Conservation (phyloP, 23 tunicate species). For the Halocynthia roretzi region DNA sequence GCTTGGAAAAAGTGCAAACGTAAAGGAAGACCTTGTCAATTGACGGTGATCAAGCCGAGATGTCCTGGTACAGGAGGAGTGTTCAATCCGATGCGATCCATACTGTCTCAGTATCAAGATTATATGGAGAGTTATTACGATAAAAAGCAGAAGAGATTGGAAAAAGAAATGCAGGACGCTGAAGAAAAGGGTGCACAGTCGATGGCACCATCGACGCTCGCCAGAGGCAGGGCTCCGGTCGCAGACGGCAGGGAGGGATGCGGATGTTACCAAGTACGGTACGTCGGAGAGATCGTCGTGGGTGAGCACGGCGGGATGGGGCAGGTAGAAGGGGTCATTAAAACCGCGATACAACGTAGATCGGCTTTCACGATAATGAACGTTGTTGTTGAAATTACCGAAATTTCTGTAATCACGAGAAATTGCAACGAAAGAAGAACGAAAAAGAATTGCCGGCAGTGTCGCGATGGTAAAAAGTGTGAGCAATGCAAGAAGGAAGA, state of each 20-base stretch:
- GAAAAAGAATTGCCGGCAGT: neutral
- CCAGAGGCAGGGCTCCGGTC: slow-evolving; percentile 51
- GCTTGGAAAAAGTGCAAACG: slow-evolving; percentile 69
- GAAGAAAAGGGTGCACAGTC: slow-evolving; percentile 31
- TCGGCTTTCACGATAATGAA: slow-evolving; percentile 28
- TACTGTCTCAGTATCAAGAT: slow-evolving; percentile 36
- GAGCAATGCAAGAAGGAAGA: neutral
- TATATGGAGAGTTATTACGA: slow-evolving; percentile 54
- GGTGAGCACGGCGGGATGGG: slow-evolving; percentile 68
- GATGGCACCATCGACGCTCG: slow-evolving; percentile 22
- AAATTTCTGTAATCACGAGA: slow-evolving; percentile 48
- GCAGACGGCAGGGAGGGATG: slow-evolving; percentile 34
- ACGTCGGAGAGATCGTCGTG: slow-evolving; percentile 63
- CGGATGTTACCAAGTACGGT: slow-evolving; percentile 39
- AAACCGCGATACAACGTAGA: slow-evolving; percentile 31
- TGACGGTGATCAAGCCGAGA: slow-evolving; percentile 62
- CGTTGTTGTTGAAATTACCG: slow-evolving; percentile 54
- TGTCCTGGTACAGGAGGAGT: slow-evolving; percentile 48
- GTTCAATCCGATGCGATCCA: slow-evolving; percentile 41
- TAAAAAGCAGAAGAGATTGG: slow-evolving; percentile 39
- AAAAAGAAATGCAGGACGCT: slow-evolving; percentile 29
- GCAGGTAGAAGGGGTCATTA: slow-evolving; percentile 59
- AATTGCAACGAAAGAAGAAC: neutral
- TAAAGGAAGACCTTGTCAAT: slow-evolving; percentile 43
- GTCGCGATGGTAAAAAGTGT: neutral